Conservation (phyloP, 2,797 vertebrate genomes). For the Pseudochirops corinnae region DNA sequence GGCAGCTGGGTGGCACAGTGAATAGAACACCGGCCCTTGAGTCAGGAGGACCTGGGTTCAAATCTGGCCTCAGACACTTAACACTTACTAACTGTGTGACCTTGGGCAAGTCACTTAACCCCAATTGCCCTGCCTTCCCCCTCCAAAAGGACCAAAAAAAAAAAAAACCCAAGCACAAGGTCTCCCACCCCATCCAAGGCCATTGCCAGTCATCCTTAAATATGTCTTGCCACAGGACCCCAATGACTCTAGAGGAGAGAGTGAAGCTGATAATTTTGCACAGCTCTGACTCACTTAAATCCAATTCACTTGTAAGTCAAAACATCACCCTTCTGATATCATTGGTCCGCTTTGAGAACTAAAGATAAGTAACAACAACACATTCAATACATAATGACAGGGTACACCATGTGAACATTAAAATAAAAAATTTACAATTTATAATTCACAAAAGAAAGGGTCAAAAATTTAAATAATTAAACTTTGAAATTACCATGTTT, state of each 20-base stretch:
- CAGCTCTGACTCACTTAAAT: neutral
- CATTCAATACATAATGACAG: neutral
- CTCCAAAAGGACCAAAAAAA: no score
- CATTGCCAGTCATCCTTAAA: neutral
- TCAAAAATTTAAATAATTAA: neutral
- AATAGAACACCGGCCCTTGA: no score
- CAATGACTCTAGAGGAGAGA: neutral
- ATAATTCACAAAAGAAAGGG: neutral
- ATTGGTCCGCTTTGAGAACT: neutral
- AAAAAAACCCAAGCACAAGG: neutral
- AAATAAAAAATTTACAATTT: neutral
- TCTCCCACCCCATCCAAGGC: neutral
- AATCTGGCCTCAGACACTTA: no score
- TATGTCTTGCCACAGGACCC: neutral
- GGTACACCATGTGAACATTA: neutral
- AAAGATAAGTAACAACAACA: neutral
- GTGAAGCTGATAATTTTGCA: neutral
- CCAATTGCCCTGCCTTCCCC: no score
- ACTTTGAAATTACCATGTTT: neutral
- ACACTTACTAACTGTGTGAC: no score
- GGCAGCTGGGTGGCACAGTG: no score
- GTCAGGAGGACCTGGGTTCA: no score
- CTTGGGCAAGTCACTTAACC: no score
- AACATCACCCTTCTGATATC: neutral
- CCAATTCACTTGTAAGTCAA: neutral